phyloP scores from a whole-genome alignment of 2,888 invertebrate species.

The Diplolepis rosae region DNA sequence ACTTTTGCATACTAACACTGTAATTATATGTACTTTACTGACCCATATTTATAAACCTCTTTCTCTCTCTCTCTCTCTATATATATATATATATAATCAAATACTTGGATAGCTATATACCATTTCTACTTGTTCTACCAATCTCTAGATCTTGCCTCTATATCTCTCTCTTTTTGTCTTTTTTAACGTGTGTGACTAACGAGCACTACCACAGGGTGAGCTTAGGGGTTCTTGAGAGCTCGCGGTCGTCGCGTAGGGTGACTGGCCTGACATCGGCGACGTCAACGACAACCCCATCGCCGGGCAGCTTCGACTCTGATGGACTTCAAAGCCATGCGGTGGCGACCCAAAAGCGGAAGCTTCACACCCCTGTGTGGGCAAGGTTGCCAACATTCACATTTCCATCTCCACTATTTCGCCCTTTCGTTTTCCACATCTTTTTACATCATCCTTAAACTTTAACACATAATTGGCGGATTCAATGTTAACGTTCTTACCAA shows the following conservation, averaged over 20 bases:
- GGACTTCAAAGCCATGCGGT: slow-evolving; percentile 72
- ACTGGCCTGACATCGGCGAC: slow-evolving; percentile 72
- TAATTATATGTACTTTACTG: neutral
- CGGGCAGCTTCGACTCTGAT: slow-evolving; percentile 73
- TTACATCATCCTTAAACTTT: no score
- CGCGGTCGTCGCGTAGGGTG: slow-evolving; percentile 73
- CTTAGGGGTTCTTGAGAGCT: slow-evolving; percentile 76
- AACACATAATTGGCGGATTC: neutral
- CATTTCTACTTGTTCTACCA: no score
- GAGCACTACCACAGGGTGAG: slow-evolving; percentile 73
- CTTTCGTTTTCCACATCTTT: neutral
- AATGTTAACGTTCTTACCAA: neutral
- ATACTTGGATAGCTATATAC: no score
- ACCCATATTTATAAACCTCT: slow-evolving; percentile 4
- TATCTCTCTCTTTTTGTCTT: slow-evolving; percentile 32
- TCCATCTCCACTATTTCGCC: slow-evolving; percentile 73
- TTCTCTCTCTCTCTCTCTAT: slow-evolving; percentile 37
- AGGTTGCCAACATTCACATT: slow-evolving; percentile 82
- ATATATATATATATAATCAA: no score
- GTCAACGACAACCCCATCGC: slow-evolving; percentile 54
- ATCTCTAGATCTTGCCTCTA: slow-evolving; percentile 19
- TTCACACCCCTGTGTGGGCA: slow-evolving; percentile 89
- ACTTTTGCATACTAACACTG: neutral
- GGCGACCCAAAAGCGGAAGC: slow-evolving; percentile 82
- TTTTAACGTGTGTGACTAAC: slow-evolving; percentile 64